Conservation (phyloP, 1,140 invertebrate species). For the Ditylenchus dipsaci region DNA sequence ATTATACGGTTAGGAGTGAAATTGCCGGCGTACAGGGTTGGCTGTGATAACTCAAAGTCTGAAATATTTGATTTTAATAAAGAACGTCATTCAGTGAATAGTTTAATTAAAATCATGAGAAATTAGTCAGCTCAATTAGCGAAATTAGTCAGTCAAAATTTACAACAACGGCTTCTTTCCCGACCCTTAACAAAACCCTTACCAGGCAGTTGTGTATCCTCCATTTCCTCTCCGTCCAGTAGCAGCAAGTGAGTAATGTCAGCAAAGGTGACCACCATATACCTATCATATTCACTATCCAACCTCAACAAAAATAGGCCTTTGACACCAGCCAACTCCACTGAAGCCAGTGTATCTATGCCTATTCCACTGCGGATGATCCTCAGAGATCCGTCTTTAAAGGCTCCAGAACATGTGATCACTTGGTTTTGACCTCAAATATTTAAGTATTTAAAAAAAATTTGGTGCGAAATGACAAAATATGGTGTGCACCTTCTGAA, state of each 20-base stretch:
- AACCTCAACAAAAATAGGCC: constrained; percentile 60
- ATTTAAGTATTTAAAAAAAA: too few relatives aligned
- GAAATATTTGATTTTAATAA: too few relatives aligned
- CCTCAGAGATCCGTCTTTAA: constrained; percentile 81
- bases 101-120: too few relatives aligned
- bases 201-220: constrained; percentile 81
- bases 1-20: constrained; percentile 74
- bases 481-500: constrained; percentile 76
- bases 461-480: too few relatives aligned
- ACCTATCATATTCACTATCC: constrained; percentile 43
- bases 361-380: constrained; percentile 96
- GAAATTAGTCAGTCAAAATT: too few relatives aligned
- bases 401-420: constrained; percentile 85
- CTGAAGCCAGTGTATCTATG: constrained; percentile 83
- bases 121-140: too few relatives aligned
- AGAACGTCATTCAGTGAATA: too few relatives aligned
- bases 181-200: too few relatives aligned
- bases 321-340: constrained; percentile 92
- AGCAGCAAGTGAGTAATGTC: constrained; percentile 67
- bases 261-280: constrained; percentile 49
- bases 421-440: constrained; percentile 71
- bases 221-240: constrained; percentile 87
- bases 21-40: constrained; percentile 89
- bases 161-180: too few relatives aligned
- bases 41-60: constrained; percentile 76